These are phyloP conservation scores for Arrhopalites spinosus DNA, from an alignment of 2,888 invertebrate species.

Conservation along the genomic window DNA sequence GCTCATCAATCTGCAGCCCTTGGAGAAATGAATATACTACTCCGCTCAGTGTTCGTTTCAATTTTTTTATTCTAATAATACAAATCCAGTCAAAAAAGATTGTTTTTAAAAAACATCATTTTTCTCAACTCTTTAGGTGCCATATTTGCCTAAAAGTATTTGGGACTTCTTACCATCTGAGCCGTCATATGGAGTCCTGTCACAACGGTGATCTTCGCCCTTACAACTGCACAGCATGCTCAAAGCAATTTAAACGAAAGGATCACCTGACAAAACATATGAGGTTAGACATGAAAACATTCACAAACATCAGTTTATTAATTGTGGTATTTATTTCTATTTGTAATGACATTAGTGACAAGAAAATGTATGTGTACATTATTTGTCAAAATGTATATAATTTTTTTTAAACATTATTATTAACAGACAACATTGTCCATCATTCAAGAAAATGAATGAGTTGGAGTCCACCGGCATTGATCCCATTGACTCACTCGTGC, in stretches of 20 bases:
- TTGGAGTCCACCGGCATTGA: slow-evolving; percentile 36
- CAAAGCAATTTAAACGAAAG: slow-evolving; percentile 50
- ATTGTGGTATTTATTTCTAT: too few relatives aligned
- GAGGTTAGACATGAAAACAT: too few relatives aligned
- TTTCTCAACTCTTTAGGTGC: too few relatives aligned
- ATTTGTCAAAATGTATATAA: too few relatives aligned
- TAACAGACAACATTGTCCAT: slow-evolving; percentile 50
- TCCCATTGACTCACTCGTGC: slow-evolving; percentile 43
- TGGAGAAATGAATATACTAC: slow-evolving; percentile 52
- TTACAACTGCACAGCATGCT: slow-evolving; percentile 46
- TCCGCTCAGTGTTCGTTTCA: slow-evolving; percentile 48
- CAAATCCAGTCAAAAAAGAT: too few relatives aligned
- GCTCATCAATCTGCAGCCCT: slow-evolving; percentile 32
- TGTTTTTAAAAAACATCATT: too few relatives aligned
- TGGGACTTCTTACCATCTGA: slow-evolving; percentile 51
- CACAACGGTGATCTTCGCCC: slow-evolving; percentile 52
- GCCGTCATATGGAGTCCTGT: slow-evolving; percentile 50
- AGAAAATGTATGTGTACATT: too few relatives aligned
- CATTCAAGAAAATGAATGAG: slow-evolving; percentile 36
- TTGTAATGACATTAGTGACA: too few relatives aligned
- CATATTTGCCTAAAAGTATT: slow-evolving; percentile 54
- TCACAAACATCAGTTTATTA: too few relatives aligned
- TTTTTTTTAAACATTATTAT: too few relatives aligned
- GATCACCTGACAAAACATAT: slow-evolving; percentile 53
- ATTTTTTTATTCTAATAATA: too few relatives aligned